Base-by-base conservation (phyloP, 2,797 vertebrate genomes). In the Kryptolebias ocellatus region DNA sequence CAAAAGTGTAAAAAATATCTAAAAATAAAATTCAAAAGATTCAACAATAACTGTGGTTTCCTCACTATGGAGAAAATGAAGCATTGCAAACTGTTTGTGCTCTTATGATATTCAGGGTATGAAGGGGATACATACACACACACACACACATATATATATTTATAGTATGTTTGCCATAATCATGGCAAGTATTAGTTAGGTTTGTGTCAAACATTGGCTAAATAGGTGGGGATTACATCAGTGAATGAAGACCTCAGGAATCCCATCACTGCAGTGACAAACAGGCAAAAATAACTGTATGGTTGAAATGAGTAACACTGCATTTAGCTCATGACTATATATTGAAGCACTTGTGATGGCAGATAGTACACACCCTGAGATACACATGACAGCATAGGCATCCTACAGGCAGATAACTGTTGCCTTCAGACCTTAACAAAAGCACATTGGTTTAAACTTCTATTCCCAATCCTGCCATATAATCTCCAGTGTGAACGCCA, bases 401-500 rank as follows among this genome's bases (percentile, higher is more conserved):
- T 55, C 51, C 51, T 42, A 64, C 24, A 50, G n/a, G 54, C 27
- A 42, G 53, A 53, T 67, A 77, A 66, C 49, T 67, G 27, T 24
- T 39, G 44, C 60, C 27, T 74, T 72, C 50, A 67, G 53, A 66
- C 29, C 34, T 68, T 73, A 76, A 70, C 50, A 78, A 76, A 68
- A 72, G 57, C 62, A 71, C 75, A 82, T 56, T 76, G 55, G 66
- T 68, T 77, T 71, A 59, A 79, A 70, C 66, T 49, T 24, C 60
- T 53, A 53, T 69, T 80, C 69, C 67, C 58, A 73, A 37, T 53
- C 51, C 70, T 54, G 75, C 70, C 63, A 85, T 80, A 83, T 77
- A 85, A 81, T 63, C 74, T 58, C 60, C 44, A 64, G 69, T 59
- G 78, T 50, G 71, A 78, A 53, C 47, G 62, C 77, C 72, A 67